phyloP scores from a whole-genome alignment of 53 echinoderm and acorn worm genomes.

The Hippasteria phrygiana region DNA sequence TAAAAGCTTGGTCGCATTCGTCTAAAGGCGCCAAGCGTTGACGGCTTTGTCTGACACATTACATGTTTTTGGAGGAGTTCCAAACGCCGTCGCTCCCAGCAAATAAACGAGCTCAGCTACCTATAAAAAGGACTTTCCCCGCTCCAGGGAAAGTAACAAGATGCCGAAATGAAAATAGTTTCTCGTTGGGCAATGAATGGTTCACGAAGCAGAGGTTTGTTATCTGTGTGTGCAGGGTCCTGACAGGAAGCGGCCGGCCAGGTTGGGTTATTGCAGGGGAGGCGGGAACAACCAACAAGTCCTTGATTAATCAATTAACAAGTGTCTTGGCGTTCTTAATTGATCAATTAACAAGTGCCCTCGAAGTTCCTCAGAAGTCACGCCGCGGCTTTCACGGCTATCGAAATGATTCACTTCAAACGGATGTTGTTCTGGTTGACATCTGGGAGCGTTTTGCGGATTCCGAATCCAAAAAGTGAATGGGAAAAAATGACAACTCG shows the following conservation, averaged over 20 bases:
- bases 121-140: not conserved
- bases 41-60: constrained; percentile 25
- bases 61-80: constrained; percentile 39
- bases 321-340: constrained; percentile 1
- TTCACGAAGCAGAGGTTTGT: not conserved
- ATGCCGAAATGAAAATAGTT: constrained; percentile 29
- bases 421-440: not conserved
- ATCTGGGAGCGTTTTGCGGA: not conserved
- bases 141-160: constrained; percentile 18
- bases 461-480: not conserved
- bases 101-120: not conserved
- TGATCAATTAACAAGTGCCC: constrained; percentile 8
- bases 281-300: not conserved
- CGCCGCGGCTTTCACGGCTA: not conserved
- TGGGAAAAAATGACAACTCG: not conserved
- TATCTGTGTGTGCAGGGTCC: not conserved
- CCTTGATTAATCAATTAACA: constrained; percentile 18
- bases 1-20: no score
- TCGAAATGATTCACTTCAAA: not conserved
- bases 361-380: not conserved
- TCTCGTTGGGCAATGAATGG: not conserved
- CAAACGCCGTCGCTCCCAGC: not conserved
- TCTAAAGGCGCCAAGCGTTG: no score
- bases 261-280: not conserved
- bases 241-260: not conserved